Evolutionary conservation across 1,140 invertebrate species (phyloP), one percentile per base, ranked within the genome.

Genomic region (Chlorops oryzae): DNA sequence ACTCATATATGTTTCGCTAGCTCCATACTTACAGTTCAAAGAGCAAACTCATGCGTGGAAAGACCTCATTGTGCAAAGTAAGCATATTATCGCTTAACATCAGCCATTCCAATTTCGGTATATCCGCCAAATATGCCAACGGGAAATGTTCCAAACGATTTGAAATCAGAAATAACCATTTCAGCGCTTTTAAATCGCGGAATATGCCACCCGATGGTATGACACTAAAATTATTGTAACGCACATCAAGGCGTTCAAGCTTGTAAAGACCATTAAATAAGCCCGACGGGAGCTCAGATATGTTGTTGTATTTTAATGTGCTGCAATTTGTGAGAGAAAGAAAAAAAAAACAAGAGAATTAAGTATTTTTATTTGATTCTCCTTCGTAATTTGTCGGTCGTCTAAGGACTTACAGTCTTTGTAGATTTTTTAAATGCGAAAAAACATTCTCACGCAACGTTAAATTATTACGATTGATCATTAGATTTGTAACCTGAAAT

Each of bases 11-110:
- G n/a, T n/a, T n/a, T n/a, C n/a, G n/a, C n/a, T 32, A 9, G 7
- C 27, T 5, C 7, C 41, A 34, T 37, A 73, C 78, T 79, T 70
- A 82, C 79, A 82, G 62, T 59, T 80, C 74, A 32, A 56, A 58
- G 3, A 81, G 60, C 28, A 57, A 62, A 20, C 74, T 73, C 25
- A 80, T 62, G 51, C 59, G 57, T 37, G 79, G 75, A 55, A 81
- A 72, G 18, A 57, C 61, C 18, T 75, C 56, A 25, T 71, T 67
- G 13, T 62, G 56, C 34, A 73, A 62, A 3, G 70, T 75, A 21
- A 80, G 56, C 2, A 57, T 51, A 62, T 81, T 74, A 45, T 68
- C 64, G 67, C 72, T 80, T 63, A 82, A 68, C 34, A 75, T 70
- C 5, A 80, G 54, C 55, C 64, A 68, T 5, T 61, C 64, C 49